phyloP scores from a whole-genome alignment of 2,797 vertebrate genomes.

The Lutjanus argentimaculatus region DNA sequence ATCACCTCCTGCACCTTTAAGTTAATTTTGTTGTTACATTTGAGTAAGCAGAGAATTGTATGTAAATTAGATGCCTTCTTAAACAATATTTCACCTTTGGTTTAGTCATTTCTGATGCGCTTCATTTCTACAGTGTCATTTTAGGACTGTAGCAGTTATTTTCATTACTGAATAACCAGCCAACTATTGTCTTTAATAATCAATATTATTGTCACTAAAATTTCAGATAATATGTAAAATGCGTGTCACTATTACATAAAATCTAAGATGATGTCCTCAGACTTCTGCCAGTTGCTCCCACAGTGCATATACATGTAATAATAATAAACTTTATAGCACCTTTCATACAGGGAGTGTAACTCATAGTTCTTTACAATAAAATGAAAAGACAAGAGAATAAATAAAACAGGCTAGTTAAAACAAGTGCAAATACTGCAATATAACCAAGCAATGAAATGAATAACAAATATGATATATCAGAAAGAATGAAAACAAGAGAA shows the following conservation, averaged over 20 bases:
- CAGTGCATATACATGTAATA: not conserved
- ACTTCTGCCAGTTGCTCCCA: not conserved
- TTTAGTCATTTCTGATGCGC: not conserved
- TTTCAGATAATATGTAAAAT: not conserved
- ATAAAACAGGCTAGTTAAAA: too few relatives aligned
- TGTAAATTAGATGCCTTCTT: not conserved
- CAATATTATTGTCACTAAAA: not conserved
- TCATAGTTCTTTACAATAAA: too few relatives aligned
- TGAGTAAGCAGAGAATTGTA: not conserved
- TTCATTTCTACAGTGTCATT: not conserved
- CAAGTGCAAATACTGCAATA: too few relatives aligned
- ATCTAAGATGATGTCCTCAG: not conserved
- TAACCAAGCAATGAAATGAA: too few relatives aligned
- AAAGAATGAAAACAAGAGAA: too few relatives aligned
- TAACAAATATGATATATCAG: too few relatives aligned
- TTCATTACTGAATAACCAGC: not conserved
- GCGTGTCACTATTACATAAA: not conserved
- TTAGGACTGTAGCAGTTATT: not conserved
- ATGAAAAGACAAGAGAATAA: too few relatives aligned
- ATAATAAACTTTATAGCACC: too few relatives aligned
- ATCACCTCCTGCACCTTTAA: not conserved
- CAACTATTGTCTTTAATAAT: not conserved
- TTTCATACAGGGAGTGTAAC: too few relatives aligned
- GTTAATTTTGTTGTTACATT: not conserved
- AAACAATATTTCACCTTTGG: not conserved